These are phyloP conservation scores for Pangasianodon gigas DNA, from an alignment of 2,113 vertebrate genomes.

Conservation along the genomic window DNA sequence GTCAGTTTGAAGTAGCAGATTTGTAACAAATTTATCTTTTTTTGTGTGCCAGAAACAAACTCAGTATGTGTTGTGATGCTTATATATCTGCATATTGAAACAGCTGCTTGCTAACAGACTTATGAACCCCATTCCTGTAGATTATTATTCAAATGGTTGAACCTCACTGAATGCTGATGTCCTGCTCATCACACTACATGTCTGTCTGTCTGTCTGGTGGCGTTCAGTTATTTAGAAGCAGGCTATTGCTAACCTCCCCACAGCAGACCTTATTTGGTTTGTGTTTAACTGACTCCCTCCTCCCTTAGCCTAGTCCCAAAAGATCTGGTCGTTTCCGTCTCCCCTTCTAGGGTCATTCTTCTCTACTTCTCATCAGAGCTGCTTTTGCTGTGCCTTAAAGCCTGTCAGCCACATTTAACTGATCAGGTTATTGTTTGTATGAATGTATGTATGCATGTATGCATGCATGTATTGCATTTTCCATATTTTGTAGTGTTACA, in stretches of 20 bases:
- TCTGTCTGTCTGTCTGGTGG: conserved; percentile 6
- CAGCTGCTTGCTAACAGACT: background rate
- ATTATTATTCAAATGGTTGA: background rate
- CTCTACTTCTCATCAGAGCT: conserved; percentile 44
- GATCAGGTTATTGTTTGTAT: background rate
- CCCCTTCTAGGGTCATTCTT: conserved; percentile 74
- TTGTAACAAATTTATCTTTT: background rate
- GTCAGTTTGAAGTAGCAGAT: background rate
- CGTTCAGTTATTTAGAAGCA: conserved; percentile 16
- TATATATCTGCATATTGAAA: background rate
- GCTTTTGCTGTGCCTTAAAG: conserved; percentile 43
- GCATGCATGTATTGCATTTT: background rate
- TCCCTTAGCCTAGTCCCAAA: conserved; percentile 60
- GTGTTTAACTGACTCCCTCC: conserved; percentile 74
- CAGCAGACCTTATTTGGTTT: conserved; percentile 81
- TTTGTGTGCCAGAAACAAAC: background rate
- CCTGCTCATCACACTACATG: background rate
- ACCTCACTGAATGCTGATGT: background rate
- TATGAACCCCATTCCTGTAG: background rate
- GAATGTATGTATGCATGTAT: background rate
- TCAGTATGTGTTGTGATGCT: background rate
- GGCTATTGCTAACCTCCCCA: conserved; percentile 48
- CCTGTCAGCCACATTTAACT: background rate
- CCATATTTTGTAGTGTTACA: background rate
- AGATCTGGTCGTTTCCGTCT: conserved; percentile 69